These are phyloP conservation scores for Papilio aristodemus DNA, from an alignment of 1,140 invertebrate genomes.

Conservation along the genomic window DNA sequence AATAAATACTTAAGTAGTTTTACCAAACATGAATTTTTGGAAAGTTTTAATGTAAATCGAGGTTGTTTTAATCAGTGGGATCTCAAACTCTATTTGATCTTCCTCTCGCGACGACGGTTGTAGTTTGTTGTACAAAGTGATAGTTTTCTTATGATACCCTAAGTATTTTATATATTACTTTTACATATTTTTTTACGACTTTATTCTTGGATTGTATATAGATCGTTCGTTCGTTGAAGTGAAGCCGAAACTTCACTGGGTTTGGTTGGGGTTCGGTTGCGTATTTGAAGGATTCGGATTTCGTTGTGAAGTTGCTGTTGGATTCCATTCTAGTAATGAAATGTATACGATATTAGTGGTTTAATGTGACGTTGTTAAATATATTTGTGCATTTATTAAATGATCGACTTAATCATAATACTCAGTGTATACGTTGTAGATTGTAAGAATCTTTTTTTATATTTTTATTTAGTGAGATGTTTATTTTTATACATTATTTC, in stretches of 20 bases:
- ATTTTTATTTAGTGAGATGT: conserved; percentile 68
- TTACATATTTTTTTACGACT: conserved; percentile 78
- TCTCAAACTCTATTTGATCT: conserved; percentile 54
- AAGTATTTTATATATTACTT: conserved; percentile 79
- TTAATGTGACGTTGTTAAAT: conserved; percentile 67
- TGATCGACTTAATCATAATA: conserved; percentile 73
- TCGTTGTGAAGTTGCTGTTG: conserved; percentile 53
- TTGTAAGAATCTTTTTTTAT: conserved; percentile 57
- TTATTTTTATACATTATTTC: conserved; percentile 61
- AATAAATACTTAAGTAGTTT: conserved; percentile 27
- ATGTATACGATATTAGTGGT: conserved; percentile 67
- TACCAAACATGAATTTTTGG: conserved; percentile 19
- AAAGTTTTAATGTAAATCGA: conserved; percentile 18
- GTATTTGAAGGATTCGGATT: conserved; percentile 53
- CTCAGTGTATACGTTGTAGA: conserved; percentile 77
- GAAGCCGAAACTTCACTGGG: conserved; percentile 45
- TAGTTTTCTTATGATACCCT: conserved; percentile 77
- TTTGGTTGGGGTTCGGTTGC: conserved; percentile 70
- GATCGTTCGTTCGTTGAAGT: conserved; percentile 64
- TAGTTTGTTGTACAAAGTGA: conserved; percentile 77
- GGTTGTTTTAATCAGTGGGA: conserved; percentile 23
- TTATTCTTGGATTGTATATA: conserved; percentile 73
- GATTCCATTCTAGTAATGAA: conserved; percentile 60
- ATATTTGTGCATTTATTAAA: conserved; percentile 72
- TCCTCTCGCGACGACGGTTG: conserved; percentile 64